Percentiles rank a stretch among this genome's conserved stretches.
Evolutionary conservation across 1,140 invertebrate species (phyloP).

Genomic region (Drosophila orena): DNA sequence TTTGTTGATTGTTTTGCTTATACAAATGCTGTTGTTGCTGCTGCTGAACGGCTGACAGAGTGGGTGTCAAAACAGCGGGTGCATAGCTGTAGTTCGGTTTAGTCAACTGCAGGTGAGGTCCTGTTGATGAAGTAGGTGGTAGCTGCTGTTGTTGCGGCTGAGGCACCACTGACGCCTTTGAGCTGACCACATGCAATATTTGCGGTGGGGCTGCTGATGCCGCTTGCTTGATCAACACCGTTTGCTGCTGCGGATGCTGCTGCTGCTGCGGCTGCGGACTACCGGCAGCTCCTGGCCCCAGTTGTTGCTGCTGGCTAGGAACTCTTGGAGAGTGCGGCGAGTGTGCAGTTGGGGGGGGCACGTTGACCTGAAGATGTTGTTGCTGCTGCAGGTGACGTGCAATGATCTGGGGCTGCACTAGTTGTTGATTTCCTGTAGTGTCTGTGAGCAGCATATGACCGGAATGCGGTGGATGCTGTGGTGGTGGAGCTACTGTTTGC

Average conservation of each 20-base stretch:
- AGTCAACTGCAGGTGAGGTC: constrained; percentile 47
- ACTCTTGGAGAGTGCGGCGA: constrained; percentile 66
- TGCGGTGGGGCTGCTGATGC: constrained; percentile 54
- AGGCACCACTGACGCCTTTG: constrained; percentile 68
- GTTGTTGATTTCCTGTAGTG: constrained; percentile 55
- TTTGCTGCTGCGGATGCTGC: constrained; percentile 58
- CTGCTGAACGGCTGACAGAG: constrained; percentile 47
- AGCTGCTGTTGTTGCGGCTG: constrained; percentile 48
- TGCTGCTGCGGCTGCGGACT: constrained; percentile 45
- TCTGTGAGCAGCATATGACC: constrained; percentile 71
- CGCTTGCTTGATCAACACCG: constrained; percentile 78
- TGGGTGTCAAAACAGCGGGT: constrained; percentile 62
- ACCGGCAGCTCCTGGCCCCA: constrained; percentile 30
- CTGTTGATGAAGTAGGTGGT: constrained; percentile 19
- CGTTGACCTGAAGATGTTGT: constrained; percentile 71
- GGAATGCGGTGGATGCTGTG: constrained; percentile 29
- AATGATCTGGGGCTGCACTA: constrained; percentile 67
- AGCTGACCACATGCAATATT: constrained; percentile 78
- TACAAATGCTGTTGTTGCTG: constrained; percentile 56
- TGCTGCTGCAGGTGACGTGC: constrained; percentile 69
- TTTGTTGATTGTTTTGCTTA: constrained; percentile 52
- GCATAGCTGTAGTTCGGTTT: constrained; percentile 59
- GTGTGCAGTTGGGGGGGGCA: constrained; percentile 68
- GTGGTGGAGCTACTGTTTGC: constrained; percentile 22
- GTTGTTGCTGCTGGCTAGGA: constrained; percentile 25